Base-by-base conservation (phyloP, 37 sponge, comb jelly and placozoan species). In the Spongilla lacustris region DNA sequence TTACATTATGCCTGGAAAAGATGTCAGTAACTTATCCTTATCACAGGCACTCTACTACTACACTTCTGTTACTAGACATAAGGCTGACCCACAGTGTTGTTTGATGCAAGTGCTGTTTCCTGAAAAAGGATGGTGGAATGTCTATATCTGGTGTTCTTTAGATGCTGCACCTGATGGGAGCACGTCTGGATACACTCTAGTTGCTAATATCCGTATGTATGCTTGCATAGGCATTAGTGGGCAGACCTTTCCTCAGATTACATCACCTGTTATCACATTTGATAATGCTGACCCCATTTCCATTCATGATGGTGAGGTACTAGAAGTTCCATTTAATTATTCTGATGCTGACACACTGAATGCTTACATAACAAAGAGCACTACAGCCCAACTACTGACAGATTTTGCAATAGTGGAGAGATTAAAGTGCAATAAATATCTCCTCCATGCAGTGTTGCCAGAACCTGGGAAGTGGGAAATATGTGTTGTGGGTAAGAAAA, bases 391-490 rank as follows among this genome's bases (percentile, higher is more conserved):
- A 30, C 27, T 49, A 83, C 28, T 83, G 24, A 36, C 72, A 28
- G 73, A 35, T n/a, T 25, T 11, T 23, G 21, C 41, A 25, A 29
- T 5, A 41, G 38, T 49, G 19, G 78, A 77, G 49, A 14, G 25
- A 24, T 37, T 49, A 3, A 48, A 41, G 25, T 4, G 0, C 25
- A 27, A 31, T 24, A 36, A 14, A 30, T 75, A 84, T 37, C 28
- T 26, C 28, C 66, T 84, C n/a, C 75, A 13, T 22, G 68, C 33
- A 19, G 46, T 84, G 21, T 75, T 84, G 19, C 84, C 84, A 30
- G 19, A 84, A 75, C 76, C 84, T 28, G 84, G 84, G 0, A 74
- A 75, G 37, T 84, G 84, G 84, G 26, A 66, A 30, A 67, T 50
- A 21, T 67, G 30, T 32, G 84, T 84, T 17, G 30, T 84, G 50